Conservation (phyloP, 2,797 vertebrate species). For the Bufotes viridis region DNA sequence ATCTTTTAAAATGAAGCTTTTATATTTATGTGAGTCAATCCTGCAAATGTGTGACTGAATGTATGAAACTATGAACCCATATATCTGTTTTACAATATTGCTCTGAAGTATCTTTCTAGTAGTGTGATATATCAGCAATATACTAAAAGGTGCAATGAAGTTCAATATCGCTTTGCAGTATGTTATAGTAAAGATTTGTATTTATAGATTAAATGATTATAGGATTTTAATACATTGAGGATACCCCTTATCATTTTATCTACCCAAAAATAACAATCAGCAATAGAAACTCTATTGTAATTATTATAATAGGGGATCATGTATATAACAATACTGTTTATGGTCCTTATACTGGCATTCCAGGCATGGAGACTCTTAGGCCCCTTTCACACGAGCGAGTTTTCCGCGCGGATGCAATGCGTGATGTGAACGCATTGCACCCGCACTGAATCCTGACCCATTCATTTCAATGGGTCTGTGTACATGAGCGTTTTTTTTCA, state of each 20-base stretch:
- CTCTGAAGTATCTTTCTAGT: slow-evolving; percentile 66
- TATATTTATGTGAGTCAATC: slow-evolving; percentile 80
- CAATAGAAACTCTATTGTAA: not conserved
- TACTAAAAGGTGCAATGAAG: not conserved
- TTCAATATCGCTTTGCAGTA: not conserved
- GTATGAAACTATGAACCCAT: slow-evolving; percentile 72
- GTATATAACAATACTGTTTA: not conserved
- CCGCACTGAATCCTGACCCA: too few relatives aligned
- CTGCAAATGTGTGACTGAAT: slow-evolving; percentile 77
- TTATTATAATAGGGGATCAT: not conserved
- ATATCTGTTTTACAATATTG: slow-evolving; percentile 67
- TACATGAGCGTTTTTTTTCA: too few relatives aligned
- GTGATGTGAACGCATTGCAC: too few relatives aligned
- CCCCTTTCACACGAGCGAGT: too few relatives aligned
- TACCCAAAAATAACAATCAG: not conserved
- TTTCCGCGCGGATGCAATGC: too few relatives aligned
- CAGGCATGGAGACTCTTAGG: not conserved
- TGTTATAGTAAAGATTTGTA: not conserved
- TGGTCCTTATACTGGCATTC: not conserved
- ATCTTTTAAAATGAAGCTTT: slow-evolving; percentile 81
- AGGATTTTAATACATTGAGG: not conserved
- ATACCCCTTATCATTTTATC: not conserved
- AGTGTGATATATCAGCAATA: not conserved
- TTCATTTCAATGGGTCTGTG: too few relatives aligned
- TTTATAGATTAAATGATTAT: not conserved